These are phyloP conservation scores for Coelogynopora nodosa DNA, from an alignment of 2,888 invertebrate species.

Conservation along the genomic window DNA sequence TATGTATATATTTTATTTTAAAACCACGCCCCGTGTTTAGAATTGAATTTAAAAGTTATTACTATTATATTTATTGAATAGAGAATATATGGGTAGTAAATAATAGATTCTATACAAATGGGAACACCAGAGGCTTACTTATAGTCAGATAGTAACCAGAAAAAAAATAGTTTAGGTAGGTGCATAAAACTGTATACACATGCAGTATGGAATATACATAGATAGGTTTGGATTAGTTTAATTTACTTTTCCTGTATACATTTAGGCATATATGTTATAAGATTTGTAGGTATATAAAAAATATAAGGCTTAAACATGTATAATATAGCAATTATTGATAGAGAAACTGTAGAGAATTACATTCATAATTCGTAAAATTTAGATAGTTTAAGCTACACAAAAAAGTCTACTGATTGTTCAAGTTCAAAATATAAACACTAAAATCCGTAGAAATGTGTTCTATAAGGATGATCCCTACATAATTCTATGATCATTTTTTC, in stretches of 20 bases:
- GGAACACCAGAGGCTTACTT: slow-evolving; percentile 23
- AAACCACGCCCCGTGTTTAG: not conserved
- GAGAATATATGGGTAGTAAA: slow-evolving; percentile 12
- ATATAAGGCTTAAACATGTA: not conserved
- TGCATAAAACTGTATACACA: slow-evolving; percentile 1
- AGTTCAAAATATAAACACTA: slow-evolving; percentile 3
- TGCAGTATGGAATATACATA: not conserved
- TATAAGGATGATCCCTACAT: slow-evolving; percentile 16
- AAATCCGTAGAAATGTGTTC: not conserved
- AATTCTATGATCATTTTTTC: slow-evolving; percentile 20
- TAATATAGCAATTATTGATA: not conserved
- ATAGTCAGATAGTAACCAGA: slow-evolving; percentile 4
- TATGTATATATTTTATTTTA: slow-evolving; percentile 6
- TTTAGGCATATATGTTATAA: not conserved
- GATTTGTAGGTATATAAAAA: not conserved
- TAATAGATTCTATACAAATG: slow-evolving; percentile 24
- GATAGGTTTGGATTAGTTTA: not conserved
- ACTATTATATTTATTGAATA: slow-evolving; percentile 16
- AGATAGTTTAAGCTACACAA: not conserved
- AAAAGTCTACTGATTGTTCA: not conserved
- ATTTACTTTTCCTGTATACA: not conserved
- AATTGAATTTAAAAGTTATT: slow-evolving; percentile 25
- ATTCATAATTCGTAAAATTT: not conserved
- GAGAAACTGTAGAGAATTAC: slow-evolving; percentile 2
- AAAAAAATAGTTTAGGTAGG: slow-evolving; percentile 22